A percentile compares a stretch with the other conserved stretches of the same genome.
These are phyloP conservation scores for Augiades crinisus DNA, from an alignment of 2,888 invertebrate genomes.

Conservation along the genomic window DNA sequence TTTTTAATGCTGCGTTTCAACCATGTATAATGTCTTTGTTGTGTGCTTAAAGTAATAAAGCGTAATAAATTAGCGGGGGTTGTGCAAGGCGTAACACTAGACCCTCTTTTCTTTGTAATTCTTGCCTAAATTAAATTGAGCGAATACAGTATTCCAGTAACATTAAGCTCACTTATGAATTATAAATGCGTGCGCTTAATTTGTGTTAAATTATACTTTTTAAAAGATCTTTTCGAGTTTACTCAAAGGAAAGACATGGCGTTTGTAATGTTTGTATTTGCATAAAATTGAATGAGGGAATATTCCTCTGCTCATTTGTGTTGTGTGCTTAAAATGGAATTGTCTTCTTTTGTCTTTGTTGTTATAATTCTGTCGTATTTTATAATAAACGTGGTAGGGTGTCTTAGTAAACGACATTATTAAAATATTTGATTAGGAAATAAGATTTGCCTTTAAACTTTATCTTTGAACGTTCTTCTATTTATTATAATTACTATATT, in stretches of 20 bases:
- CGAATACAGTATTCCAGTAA: conserved; percentile 40
- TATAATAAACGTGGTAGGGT: too few species aligned
- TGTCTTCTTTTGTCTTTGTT: conserved; percentile 12
- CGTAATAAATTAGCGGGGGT: conserved; percentile 22
- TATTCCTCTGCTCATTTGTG: conserved; percentile 32
- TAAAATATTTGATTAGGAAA: too few species aligned
- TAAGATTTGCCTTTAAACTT: too few species aligned
- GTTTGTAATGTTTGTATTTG: conserved; percentile 48
- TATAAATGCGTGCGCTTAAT: conserved; percentile 59
- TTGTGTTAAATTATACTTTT: conserved; percentile 62
- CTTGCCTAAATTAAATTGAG: conserved; percentile 42
- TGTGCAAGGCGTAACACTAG: conserved; percentile 18
- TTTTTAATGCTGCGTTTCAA: conserved; percentile 19
- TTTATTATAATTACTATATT: too few species aligned
- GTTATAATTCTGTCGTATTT: conserved; percentile 1
- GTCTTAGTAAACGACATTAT: too few species aligned
- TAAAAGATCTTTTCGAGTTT: conserved; percentile 47
- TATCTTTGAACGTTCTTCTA: too few species aligned
- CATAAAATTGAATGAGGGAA: conserved; percentile 52
- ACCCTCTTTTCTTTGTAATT: conserved; percentile 39
- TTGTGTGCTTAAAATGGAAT: conserved; percentile 31
- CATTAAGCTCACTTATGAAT: conserved; percentile 53
- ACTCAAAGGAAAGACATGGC: conserved; percentile 34
- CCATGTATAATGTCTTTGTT: conserved; percentile 23
- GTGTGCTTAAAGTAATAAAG: conserved; percentile 25